phyloP scores from a whole-genome alignment of 2,888 invertebrate species.

The Pyrrhosoma nymphula region DNA sequence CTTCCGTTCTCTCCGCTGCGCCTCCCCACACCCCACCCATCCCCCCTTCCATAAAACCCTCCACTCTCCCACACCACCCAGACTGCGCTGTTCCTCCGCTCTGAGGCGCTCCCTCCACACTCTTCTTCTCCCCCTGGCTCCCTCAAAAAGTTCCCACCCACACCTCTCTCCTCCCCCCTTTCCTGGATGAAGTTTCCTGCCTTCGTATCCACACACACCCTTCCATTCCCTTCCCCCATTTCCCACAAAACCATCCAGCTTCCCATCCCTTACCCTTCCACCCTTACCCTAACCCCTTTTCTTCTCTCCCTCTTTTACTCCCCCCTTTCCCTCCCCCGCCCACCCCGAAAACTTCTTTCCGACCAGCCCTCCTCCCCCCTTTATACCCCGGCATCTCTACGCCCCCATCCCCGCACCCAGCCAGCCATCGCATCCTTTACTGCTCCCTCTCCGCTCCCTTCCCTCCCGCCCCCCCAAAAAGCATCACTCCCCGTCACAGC shows the following conservation, averaged over 20 bases:
- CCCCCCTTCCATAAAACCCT: neutral
- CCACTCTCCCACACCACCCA: neutral
- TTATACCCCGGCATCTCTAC: neutral
- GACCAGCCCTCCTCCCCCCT: neutral
- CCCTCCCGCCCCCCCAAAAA: neutral
- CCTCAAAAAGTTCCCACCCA: conserved; percentile 9
- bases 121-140: neutral
- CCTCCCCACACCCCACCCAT: neutral
- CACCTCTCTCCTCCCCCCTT: neutral
- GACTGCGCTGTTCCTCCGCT: neutral
- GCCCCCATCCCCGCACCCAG: neutral
- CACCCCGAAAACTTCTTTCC: neutral
- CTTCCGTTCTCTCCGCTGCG: neutral
- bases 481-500: conserved; percentile 52
- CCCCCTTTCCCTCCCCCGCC: neutral
- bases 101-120: neutral
- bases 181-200: conserved; percentile 24
- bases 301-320: neutral
- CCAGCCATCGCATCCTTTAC: neutral
- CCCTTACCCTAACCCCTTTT: neutral
- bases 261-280: neutral
- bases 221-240: neutral
- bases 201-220: neutral
- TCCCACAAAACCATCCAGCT: conserved; percentile 11
- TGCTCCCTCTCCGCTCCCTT: neutral